phyloP scores from a whole-genome alignment of 2,113 vertebrate genomes.

The Mystacornis crossleyi region DNA sequence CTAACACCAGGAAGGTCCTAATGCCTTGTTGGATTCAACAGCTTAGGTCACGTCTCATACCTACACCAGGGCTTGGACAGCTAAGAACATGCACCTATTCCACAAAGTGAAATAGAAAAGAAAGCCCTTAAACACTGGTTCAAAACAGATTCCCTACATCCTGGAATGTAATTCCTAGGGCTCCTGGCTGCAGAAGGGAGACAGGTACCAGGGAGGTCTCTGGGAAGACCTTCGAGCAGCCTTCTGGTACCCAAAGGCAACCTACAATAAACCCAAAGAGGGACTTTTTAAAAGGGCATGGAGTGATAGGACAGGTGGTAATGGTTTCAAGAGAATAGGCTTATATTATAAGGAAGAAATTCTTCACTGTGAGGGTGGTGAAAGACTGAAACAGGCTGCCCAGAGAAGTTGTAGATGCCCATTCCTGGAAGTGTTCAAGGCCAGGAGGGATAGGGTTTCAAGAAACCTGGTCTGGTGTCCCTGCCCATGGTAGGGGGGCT shows the following conservation, averaged over 20 bases:
- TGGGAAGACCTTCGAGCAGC: background rate
- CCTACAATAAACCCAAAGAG: background rate
- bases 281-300: background rate
- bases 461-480: background rate
- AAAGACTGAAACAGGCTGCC: background rate
- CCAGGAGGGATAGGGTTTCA: background rate
- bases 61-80: background rate
- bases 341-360: background rate
- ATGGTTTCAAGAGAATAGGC: background rate
- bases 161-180: background rate
- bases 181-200: background rate
- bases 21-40: background rate
- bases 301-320: background rate
- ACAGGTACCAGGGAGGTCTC: background rate
- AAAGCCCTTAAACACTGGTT: background rate
- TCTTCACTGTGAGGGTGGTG: background rate
- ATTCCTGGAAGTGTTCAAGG: background rate
- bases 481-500: rapidly evolving
- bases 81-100: background rate
- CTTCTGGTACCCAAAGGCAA: background rate
- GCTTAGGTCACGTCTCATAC: background rate
- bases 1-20: background rate
- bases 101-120: background rate
- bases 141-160: background rate
- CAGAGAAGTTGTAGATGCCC: background rate